phyloP scores from a whole-genome alignment of 2,888 invertebrate species.

The Smittia aterrima region DNA sequence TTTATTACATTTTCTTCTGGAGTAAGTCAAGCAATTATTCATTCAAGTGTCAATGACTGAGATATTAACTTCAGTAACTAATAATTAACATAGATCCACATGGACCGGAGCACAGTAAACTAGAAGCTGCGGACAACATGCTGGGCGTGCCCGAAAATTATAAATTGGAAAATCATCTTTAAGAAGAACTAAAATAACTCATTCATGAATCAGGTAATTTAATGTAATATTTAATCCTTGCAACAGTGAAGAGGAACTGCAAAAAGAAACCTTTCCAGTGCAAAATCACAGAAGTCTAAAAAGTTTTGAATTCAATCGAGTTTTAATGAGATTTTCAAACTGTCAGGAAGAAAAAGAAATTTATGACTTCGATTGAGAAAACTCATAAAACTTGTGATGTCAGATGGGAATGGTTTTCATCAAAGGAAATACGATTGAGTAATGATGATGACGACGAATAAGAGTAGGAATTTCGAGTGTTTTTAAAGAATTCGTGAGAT shows the following conservation, averaged over 20 bases:
- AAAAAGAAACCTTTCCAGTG: too few relatives aligned
- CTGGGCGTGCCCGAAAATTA: too few relatives aligned
- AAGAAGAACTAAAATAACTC: too few relatives aligned
- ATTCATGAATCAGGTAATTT: not conserved
- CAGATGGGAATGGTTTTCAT: not conserved
- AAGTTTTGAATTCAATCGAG: not conserved
- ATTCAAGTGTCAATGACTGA: not conserved
- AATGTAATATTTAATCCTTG: not conserved
- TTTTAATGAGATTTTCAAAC: not conserved
- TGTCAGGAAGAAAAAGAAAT: not conserved
- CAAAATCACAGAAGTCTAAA: too few relatives aligned
- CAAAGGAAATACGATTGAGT: not conserved
- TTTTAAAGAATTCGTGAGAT: too few relatives aligned
- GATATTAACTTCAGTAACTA: too few relatives aligned
- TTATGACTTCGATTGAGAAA: not conserved
- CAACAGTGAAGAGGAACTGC: not conserved
- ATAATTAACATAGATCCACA: not conserved
- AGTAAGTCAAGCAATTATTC: not conserved
- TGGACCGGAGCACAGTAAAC: not conserved
- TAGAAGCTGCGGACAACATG: too few relatives aligned
- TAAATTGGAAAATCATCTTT: not conserved
- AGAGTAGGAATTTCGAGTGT: too few relatives aligned
- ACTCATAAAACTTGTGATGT: not conserved
- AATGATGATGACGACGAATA: too few relatives aligned
- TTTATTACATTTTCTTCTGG: slow-evolving; percentile 95